Evolutionary conservation across 2,113 vertebrate species (phyloP).

Genomic region (Pleuronectes platessa): DNA sequence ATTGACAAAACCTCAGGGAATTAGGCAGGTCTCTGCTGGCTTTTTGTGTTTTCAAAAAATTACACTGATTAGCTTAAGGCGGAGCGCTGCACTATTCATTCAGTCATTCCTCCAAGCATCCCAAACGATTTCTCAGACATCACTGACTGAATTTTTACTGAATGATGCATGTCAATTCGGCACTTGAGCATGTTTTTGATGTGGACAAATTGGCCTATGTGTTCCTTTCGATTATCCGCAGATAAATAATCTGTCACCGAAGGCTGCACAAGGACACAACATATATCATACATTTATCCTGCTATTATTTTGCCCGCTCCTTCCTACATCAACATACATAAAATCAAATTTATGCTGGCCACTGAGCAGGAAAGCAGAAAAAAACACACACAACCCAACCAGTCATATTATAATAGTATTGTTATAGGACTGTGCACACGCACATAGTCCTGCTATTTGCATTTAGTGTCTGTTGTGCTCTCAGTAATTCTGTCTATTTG

Average conservation of each 20-base stretch:
- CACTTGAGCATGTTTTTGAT: conserved; percentile 3
- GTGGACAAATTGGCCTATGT: conserved; percentile 16
- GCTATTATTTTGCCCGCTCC: neutral
- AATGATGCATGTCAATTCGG: conserved; percentile 21
- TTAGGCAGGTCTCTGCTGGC: conserved; percentile 18
- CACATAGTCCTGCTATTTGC: conserved; percentile 7
- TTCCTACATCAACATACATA: conserved; percentile 33
- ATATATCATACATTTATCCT: conserved; percentile 15
- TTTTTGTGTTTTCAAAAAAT: conserved; percentile 38
- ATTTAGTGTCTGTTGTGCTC: neutral
- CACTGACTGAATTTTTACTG: conserved; percentile 2
- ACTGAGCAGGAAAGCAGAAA: conserved; percentile 6
- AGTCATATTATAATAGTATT: neutral
- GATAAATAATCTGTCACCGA: conserved; percentile 47
- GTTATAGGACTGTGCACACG: neutral
- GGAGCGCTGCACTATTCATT: conserved; percentile 9
- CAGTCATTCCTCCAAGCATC: conserved; percentile 23
- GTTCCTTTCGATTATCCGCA: conserved; percentile 26
- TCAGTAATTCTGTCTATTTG: neutral
- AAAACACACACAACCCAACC: neutral
- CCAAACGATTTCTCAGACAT: conserved; percentile 28
- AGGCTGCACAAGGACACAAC: neutral
- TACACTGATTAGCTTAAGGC: conserved; percentile 30
- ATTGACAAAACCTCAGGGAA: conserved; percentile 26
- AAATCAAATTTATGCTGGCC: conserved; percentile 6